Conservation (phyloP, 1,140 invertebrate species). For the Euschistus heros region DNA sequence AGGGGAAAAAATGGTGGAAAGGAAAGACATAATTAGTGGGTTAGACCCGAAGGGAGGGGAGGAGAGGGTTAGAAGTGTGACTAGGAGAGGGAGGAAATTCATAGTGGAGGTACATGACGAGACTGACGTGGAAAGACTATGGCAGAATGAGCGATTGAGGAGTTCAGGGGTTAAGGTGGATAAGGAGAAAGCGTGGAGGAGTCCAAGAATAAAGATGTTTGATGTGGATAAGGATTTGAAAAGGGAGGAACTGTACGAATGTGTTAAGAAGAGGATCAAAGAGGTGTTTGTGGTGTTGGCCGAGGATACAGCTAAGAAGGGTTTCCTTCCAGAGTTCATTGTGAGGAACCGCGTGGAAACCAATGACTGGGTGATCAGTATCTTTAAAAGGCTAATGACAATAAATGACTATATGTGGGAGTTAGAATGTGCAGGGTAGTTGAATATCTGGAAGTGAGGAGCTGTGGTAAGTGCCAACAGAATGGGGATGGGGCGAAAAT, state of each 20-base stretch:
- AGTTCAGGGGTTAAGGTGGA: background rate
- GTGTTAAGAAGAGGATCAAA: background rate
- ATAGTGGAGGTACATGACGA: background rate
- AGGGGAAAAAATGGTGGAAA: too few species aligned
- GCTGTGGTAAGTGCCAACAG: background rate
- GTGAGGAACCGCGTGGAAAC: background rate
- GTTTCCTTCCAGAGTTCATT: too few species aligned
- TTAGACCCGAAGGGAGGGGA: background rate
- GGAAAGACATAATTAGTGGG: too few species aligned
- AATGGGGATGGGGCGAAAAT: background rate
- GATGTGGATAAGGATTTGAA: background rate
- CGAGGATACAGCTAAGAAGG: background rate
- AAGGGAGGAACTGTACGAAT: background rate
- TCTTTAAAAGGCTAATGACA: background rate
- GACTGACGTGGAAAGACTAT: too few species aligned
- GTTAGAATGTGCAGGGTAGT: too few species aligned
- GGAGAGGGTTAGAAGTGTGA: background rate
- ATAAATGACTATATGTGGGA: background rate
- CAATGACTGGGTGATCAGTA: background rate
- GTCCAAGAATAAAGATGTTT: background rate
- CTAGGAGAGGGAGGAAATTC: background rate
- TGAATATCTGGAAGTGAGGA: background rate
- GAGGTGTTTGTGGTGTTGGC: background rate
- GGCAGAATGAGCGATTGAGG: background rate
- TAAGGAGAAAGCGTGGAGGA: background rate